Evolutionary conservation across 2,888 invertebrate genomes (phyloP), one percentile per base, ranked within the genome.

Genomic region (Anodontia alba): DNA sequence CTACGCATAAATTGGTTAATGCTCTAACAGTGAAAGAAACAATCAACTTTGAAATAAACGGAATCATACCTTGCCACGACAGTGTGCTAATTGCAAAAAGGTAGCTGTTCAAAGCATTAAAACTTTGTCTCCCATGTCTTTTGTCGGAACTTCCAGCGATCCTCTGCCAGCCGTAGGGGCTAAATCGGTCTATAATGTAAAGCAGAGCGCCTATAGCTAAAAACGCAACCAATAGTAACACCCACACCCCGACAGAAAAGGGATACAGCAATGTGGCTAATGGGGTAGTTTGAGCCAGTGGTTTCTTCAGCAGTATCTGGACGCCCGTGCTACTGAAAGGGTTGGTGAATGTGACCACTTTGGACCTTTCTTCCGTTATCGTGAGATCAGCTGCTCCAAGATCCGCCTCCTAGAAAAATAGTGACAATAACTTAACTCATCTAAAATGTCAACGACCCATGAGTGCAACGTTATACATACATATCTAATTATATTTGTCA

Each of bases 291-390:
- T 49, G 42, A 1, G 7, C 12, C 2, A 43, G 33, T 7, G 76
- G 76, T 29, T 76, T 76, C 69, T 51, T 33, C 17, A 80, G n/a
- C 17, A 80, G 43, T 20, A 80, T 76, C 33, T 76, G 80, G 1
- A 76, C 73, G 7, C 80, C 76, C 12, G 80, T 76, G 17, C 57
- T 68, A 12, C 43, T 51, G 57, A 80, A 80, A 12, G 80, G 80
- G 5, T 43, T 36, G 0, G 80, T 57, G 51, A 80, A 80, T 7
- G 73, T 12, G 17, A 76, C 76, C 7, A 68, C 68, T 10, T 54
- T 54, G 17, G 54, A 54, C 54, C 73, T 76, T 26, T 68, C 73
- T 17, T 73, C 76, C 0, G 80, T 67, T 26, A 73, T 66, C 26
- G 62, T 49, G 2, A 80, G 66, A 43, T 80, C 76, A 17, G 73